Conservation (phyloP, 2,888 invertebrate genomes). For the Limenitis camilla region DNA sequence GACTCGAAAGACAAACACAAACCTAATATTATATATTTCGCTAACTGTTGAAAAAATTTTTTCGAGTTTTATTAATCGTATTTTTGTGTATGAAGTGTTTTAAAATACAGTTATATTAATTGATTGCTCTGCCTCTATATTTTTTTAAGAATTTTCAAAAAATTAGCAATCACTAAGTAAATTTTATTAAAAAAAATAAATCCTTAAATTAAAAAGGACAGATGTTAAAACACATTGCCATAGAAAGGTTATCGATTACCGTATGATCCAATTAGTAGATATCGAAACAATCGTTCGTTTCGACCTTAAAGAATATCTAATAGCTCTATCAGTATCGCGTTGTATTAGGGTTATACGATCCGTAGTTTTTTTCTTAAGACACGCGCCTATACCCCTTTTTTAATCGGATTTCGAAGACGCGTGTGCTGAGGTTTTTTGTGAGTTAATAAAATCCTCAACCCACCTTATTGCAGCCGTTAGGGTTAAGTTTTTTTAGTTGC, state of each 20-base stretch:
- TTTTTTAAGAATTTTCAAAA: no score
- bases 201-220: conserved; percentile 42
- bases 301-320: conserved; percentile 57
- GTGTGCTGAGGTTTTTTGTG: conserved; percentile 60
- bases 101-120: no score
- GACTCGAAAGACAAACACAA: not conserved
- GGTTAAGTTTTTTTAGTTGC: conserved; percentile 59
- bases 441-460: conserved; percentile 58
- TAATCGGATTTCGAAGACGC: conserved; percentile 67
- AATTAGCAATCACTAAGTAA: conserved; percentile 18
- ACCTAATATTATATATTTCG: no score
- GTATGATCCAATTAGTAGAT: conserved; percentile 73
- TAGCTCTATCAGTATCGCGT: conserved; percentile 68
- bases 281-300: conserved; percentile 64
- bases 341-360: conserved; percentile 66
- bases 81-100: no score
- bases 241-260: conserved; percentile 68
- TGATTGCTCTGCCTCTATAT: no score
- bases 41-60: no score
- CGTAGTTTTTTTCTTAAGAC: conserved; percentile 52
- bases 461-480: conserved; percentile 69
- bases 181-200: conserved; percentile 15
- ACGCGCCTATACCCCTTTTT: conserved; percentile 67
- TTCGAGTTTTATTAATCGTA: no score
- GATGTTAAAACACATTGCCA: conserved; percentile 64